Conservation (phyloP, 2,113 vertebrate species). For the Scalopus aquaticus region DNA sequence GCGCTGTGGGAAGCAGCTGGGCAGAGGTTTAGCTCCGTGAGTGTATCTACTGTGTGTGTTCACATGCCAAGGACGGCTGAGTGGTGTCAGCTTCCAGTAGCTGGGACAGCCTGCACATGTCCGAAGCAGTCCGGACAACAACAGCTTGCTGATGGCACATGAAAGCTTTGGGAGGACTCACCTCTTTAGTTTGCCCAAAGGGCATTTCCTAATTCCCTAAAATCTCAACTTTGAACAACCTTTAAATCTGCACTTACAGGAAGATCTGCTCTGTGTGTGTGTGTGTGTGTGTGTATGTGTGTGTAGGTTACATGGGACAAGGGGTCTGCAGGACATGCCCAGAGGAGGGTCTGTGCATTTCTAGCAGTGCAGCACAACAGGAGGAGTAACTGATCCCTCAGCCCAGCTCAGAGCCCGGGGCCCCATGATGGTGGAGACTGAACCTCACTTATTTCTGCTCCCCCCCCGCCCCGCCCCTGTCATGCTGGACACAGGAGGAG, state of each 20-base stretch:
- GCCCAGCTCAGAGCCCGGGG: not conserved
- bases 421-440: not conserved
- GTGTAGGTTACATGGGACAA: not conserved
- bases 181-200: not conserved
- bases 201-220: not conserved
- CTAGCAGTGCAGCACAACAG: not conserved
- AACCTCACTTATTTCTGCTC: not conserved
- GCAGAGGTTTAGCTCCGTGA: not conserved
- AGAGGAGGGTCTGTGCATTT: not conserved
- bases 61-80: not conserved
- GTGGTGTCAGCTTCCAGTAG: not conserved
- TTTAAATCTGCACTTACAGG: not conserved
- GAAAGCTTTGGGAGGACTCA: not conserved
- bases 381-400: not conserved
- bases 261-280: not conserved
- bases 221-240: not conserved
- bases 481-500: not conserved
- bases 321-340: not conserved
- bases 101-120: not conserved
- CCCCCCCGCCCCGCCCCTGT: not conserved
- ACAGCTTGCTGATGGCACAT: not conserved
- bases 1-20: no score
- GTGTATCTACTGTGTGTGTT: no score
- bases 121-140: not conserved
- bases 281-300: no score